phyloP scores from a whole-genome alignment of 2,113 vertebrate genomes.

The Corydoras maculifer region DNA sequence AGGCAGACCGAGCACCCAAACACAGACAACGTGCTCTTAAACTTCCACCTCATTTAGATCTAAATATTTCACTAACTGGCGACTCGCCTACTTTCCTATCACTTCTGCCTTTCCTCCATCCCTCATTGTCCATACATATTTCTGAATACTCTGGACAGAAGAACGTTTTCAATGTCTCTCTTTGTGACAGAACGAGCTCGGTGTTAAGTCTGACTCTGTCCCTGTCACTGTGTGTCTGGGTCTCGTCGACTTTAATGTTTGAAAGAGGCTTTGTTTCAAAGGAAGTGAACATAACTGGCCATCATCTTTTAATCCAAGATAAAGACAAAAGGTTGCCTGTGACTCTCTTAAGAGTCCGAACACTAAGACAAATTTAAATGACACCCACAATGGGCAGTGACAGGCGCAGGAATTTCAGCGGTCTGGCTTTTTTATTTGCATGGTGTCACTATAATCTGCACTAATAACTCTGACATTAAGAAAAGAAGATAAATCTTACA shows the following conservation, averaged over 20 bases:
- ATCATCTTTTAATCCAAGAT: constrained; percentile 13
- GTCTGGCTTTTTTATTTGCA: background rate
- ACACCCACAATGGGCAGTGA: constrained; percentile 13
- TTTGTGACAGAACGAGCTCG: too few relatives aligned
- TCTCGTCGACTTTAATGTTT: constrained; percentile 6
- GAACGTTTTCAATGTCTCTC: background rate
- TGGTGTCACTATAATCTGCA: constrained; percentile 1
- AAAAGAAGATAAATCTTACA: background rate
- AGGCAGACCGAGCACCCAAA: background rate
- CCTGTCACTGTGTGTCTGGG: constrained; percentile 7
- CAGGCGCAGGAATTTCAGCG: background rate
- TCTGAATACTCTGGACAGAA: constrained; percentile 19
- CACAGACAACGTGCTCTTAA: background rate
- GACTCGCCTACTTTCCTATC: background rate
- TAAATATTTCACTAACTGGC: constrained; percentile 20
- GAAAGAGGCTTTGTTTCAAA: constrained; percentile 28
- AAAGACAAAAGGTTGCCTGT: constrained; percentile 2
- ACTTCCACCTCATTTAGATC: constrained; percentile 10
- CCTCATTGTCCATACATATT: constrained; percentile 11
- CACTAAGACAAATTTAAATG: constrained; percentile 12
- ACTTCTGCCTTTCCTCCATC: background rate
- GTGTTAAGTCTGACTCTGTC: too few relatives aligned
- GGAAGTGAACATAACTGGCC: constrained; percentile 1
- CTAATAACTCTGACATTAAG: constrained; percentile 10
- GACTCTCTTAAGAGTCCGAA: constrained; percentile 10